phyloP scores from a whole-genome alignment of 1,140 invertebrate genomes.

The Vollenhovia emeryi region DNA sequence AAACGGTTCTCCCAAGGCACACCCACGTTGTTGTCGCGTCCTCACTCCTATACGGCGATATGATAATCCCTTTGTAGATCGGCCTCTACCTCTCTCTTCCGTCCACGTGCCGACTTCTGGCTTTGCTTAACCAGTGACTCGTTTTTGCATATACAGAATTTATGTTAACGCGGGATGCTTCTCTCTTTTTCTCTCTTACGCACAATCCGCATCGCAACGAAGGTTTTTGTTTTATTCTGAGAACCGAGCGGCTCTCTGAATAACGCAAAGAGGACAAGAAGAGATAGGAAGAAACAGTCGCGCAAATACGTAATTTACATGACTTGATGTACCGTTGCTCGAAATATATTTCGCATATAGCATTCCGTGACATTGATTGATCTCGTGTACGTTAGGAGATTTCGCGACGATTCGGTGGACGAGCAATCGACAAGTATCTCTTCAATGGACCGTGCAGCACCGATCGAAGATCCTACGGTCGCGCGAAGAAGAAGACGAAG shows the following conservation, averaged over 20 bases:
- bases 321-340: not conserved
- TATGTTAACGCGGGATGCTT: not conserved
- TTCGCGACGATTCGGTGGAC: constrained; percentile 1
- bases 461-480: constrained; percentile 40
- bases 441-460: not conserved
- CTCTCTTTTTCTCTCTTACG: not conserved
- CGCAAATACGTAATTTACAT: constrained; percentile 22
- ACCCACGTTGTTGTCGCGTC: constrained; percentile 46
- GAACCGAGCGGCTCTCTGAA: constrained; percentile 14
- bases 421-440: not conserved
- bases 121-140: not conserved
- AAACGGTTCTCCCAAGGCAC: constrained; percentile 57
- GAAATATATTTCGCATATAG: constrained; percentile 9
- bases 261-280: constrained; percentile 44
- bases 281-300: constrained; percentile 47
- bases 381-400: constrained; percentile 20
- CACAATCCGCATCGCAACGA: not conserved
- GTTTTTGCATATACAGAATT: not conserved
- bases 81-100: not conserved
- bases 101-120: not conserved
- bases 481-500: constrained; percentile 37
- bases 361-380: constrained; percentile 5
- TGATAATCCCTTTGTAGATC: constrained; percentile 36
- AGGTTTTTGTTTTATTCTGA: constrained; percentile 16
- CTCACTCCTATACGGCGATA: constrained; percentile 45